Base-by-base conservation (phyloP, 2,888 invertebrate genomes). In the Acronicta aceris region DNA sequence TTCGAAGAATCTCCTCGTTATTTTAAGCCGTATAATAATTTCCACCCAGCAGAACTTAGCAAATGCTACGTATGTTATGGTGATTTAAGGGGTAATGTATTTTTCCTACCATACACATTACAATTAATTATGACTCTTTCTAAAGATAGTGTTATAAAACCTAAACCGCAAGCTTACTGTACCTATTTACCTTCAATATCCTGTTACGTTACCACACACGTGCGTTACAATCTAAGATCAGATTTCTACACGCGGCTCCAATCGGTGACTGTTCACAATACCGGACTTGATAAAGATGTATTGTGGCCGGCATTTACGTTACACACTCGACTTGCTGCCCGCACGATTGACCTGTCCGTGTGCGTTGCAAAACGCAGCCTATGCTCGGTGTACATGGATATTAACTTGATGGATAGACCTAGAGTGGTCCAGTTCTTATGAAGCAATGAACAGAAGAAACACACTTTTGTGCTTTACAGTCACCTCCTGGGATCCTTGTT, bases 311-410 rank as follows among this genome's bases (percentile, higher is more conserved):
- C 51, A 59, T 75, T 73, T 45, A 53, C 60, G 70, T 79, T 73
- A 77, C 75, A 72, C 65, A 76, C 66, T 66, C 70, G 66, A 56
- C 68, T 72, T 45, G 64, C 49, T 62, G 78, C 72, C 77, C 74
- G 81, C 89, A 89, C 86, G 89, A 88, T 83, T 89, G 88, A 89
- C 87, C 89, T 88, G 89, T 87, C 82, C 84, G 83, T 74, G 78
- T 81, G 81, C 78, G 83, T 89, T 87, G 80, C 85, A 82, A 87
- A 84, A 86, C 74, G 65, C 63, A 68, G 64, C 16, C 69, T 76
- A 79, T 71, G 78, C 69, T 58, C 56, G 72, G 81, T 71, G 53
- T 62, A 81, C 79, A 84, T 74, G 63, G 65, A 45, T 42, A 13
- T 54, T 48, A 59, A 15, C 5, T 52, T 51, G 30, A 48, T 61